Conservation (phyloP, 1,140 invertebrate species). For the Nebria ingens region DNA sequence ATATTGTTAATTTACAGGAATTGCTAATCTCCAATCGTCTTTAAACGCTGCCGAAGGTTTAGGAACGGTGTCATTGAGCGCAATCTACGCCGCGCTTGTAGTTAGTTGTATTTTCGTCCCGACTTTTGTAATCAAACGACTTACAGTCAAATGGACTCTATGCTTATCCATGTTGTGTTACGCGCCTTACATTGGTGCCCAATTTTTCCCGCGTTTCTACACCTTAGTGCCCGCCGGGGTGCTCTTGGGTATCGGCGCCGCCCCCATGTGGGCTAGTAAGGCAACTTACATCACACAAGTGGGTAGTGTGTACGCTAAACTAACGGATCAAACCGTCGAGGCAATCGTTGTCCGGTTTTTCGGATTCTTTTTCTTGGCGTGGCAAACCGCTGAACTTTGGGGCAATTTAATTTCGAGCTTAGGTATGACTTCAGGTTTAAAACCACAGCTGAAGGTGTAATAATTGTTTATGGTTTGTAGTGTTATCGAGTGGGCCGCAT, state of each 20-base stretch:
- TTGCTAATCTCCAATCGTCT: slow-evolving; percentile 80
- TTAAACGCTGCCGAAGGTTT: slow-evolving; percentile 75
- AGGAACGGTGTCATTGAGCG: slow-evolving; percentile 72
- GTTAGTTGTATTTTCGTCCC: slow-evolving; percentile 89
- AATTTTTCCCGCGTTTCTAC: slow-evolving; percentile 83
- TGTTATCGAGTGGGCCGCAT: slow-evolving; percentile 66
- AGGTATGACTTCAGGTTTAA: slow-evolving; percentile 49
- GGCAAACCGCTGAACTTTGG: slow-evolving; percentile 91
- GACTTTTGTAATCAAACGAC: slow-evolving; percentile 73
- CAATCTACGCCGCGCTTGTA: slow-evolving; percentile 80
- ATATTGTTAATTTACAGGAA: too few species aligned
- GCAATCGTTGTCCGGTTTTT: slow-evolving; percentile 91
- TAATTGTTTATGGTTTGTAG: slow-evolving; percentile 36
- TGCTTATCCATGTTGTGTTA: slow-evolving; percentile 86
- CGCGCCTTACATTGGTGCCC: slow-evolving; percentile 84
- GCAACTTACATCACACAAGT: slow-evolving; percentile 91
- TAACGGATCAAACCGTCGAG: slow-evolving; percentile 77
- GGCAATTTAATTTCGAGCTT: slow-evolving; percentile 94
- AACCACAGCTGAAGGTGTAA: too few species aligned
- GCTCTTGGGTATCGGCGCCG: slow-evolving; percentile 79
- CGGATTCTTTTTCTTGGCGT: slow-evolving; percentile 95
- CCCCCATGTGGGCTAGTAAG: slow-evolving; percentile 94
- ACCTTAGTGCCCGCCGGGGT: slow-evolving; percentile 88
- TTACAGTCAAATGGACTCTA: slow-evolving; percentile 93
- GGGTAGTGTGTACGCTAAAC: slow-evolving; percentile 77